Percentiles rank a stretch among this genome's conserved stretches.
phyloP scores from a whole-genome alignment of 2,113 vertebrate genomes.

The Misgurnus anguillicaudatus region DNA sequence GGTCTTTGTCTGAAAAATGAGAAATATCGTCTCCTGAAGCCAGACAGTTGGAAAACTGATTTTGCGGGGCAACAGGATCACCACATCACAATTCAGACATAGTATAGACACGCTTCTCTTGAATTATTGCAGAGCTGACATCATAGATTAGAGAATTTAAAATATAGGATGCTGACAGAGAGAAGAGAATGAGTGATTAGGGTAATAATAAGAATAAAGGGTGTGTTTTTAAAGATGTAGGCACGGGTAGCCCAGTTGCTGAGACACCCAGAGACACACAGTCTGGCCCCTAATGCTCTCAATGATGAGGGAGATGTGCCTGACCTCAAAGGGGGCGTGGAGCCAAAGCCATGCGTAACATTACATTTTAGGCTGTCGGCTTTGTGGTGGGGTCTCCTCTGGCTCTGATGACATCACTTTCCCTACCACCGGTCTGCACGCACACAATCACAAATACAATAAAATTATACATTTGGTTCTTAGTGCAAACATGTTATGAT shows the following conservation, averaged over 20 bases:
- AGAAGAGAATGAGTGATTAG: slow-evolving; percentile 37
- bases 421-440: slow-evolving; percentile 36
- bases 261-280: slow-evolving; percentile 54
- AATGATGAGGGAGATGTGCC: slow-evolving; percentile 52
- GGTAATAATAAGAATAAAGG: slow-evolving; percentile 41
- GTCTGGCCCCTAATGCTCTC: slow-evolving; percentile 55
- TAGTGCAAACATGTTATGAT: slow-evolving; percentile 53
- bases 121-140: slow-evolving; percentile 25
- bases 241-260: slow-evolving; percentile 44
- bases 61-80: slow-evolving; percentile 49
- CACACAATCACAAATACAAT: slow-evolving; percentile 39
- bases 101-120: slow-evolving; percentile 31
- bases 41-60: slow-evolving; percentile 56
- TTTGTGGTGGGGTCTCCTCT: slow-evolving; percentile 43
- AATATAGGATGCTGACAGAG: slow-evolving; percentile 29
- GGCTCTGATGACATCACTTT: slow-evolving; percentile 52
- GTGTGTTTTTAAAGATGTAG: slow-evolving; percentile 46
- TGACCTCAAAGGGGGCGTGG: slow-evolving; percentile 30
- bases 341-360: slow-evolving; percentile 41
- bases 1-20: slow-evolving; percentile 25
- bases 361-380: slow-evolving; percentile 36
- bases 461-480: slow-evolving; percentile 61
- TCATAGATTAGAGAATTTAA: slow-evolving; percentile 9
- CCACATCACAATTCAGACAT: slow-evolving; percentile 39
- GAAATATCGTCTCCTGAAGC: slow-evolving; percentile 39